These are phyloP conservation scores for Drosophila antonietae DNA, from an alignment of 2,888 invertebrate species.

Conservation along the genomic window DNA sequence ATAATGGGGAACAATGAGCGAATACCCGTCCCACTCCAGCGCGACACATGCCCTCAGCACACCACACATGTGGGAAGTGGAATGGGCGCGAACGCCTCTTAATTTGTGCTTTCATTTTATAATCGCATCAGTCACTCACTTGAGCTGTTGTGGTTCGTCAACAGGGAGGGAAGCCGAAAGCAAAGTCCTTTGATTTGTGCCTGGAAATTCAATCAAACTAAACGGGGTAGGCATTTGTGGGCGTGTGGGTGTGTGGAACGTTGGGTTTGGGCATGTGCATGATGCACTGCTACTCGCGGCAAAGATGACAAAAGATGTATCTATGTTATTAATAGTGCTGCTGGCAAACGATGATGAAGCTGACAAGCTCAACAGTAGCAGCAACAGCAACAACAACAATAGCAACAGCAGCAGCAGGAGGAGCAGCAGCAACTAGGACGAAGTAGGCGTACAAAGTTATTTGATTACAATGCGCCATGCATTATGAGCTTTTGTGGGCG, in stretches of 20 bases:
- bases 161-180: slow-evolving; percentile 27
- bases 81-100: slow-evolving; percentile 32
- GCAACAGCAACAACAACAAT: no score
- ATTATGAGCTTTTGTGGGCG: slow-evolving; percentile 36
- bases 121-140: slow-evolving; percentile 65
- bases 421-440: slow-evolving; percentile 11
- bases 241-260: not conserved
- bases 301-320: slow-evolving; percentile 71
- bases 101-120: slow-evolving; percentile 66
- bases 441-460: slow-evolving; percentile 54
- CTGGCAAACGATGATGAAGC: slow-evolving; percentile 69
- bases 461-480: slow-evolving; percentile 58
- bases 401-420: no score
- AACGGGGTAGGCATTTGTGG: slow-evolving; percentile 10
- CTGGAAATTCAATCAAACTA: slow-evolving; percentile 56
- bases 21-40: no score
- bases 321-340: slow-evolving; percentile 79
- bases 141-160: slow-evolving; percentile 57
- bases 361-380: slow-evolving; percentile 25
- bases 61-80: no score
- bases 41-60: not conserved
- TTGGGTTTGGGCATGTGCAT: slow-evolving; percentile 4
- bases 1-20: not conserved
- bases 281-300: slow-evolving; percentile 31
- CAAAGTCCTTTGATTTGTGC: slow-evolving; percentile 50